Evolutionary conservation across 2,113 vertebrate species (phyloP).

Genomic region (Rhinoderma darwinii): DNA sequence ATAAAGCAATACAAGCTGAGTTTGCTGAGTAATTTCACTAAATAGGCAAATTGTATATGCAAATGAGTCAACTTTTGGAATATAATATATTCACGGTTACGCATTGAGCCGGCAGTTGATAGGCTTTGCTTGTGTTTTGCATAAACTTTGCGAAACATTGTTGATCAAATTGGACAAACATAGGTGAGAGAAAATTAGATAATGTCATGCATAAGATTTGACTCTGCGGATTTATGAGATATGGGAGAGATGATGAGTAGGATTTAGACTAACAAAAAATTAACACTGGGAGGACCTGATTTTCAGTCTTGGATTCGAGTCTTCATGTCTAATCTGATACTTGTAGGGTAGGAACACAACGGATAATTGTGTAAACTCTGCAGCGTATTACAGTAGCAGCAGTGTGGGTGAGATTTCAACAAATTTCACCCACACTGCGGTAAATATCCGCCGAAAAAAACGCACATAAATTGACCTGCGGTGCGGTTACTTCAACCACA

Average conservation of each 20-base stretch:
- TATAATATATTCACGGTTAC: background rate
- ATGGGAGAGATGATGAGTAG: background rate
- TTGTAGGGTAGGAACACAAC: no score
- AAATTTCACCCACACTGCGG: no score
- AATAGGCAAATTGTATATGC: slow-evolving; percentile 32
- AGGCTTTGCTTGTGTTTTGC: background rate
- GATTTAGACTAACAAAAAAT: background rate
- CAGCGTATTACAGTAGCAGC: no score
- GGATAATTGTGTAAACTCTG: no score
- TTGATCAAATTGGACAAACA: slow-evolving; percentile 1
- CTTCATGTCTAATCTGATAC: background rate
- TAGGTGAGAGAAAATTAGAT: slow-evolving; percentile 1
- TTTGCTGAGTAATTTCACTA: slow-evolving; percentile 27
- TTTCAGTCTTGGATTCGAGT: background rate
- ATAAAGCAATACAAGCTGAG: slow-evolving; percentile 10
- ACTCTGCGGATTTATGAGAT: background rate
- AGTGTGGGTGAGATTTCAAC: no score
- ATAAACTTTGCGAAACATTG: slow-evolving; percentile 38
- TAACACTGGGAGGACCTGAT: background rate
- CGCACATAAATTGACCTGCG: no score
- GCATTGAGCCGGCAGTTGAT: background rate
- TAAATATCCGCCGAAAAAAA: no score
- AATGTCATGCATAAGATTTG: background rate
- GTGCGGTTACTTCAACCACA: no score
- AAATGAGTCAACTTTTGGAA: slow-evolving; percentile 13